These are phyloP conservation scores for Pygoscelis antarcticus DNA, from an alignment of 2,113 vertebrate genomes.

Conservation along the genomic window DNA sequence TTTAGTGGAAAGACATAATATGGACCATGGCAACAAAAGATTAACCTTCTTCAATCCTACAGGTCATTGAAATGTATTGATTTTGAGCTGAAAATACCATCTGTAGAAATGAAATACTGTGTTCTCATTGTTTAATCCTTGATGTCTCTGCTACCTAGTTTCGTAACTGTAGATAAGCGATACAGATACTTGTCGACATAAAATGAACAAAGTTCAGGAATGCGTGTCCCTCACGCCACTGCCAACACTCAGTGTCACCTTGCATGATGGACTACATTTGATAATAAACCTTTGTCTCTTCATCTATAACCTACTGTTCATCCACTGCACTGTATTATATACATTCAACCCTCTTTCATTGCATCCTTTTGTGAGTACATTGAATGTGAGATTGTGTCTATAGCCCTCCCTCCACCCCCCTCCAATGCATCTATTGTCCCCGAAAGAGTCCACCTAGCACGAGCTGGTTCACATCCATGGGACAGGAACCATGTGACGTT, in stretches of 20 bases:
- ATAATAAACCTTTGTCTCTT: not conserved
- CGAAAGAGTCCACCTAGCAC: not conserved
- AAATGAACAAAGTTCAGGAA: slow-evolving; percentile 1
- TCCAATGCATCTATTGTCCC: not conserved
- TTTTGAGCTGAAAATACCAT: not conserved
- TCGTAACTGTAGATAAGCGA: not conserved
- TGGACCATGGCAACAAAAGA: not conserved
- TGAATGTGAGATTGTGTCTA: not conserved
- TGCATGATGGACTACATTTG: not conserved
- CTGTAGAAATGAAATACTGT: not conserved
- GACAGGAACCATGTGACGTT: not conserved
- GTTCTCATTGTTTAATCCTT: not conserved
- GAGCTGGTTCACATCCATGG: not conserved
- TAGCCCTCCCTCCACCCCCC: not conserved
- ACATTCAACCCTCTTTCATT: not conserved
- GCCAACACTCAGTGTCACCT: not conserved
- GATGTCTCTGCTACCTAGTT: not conserved
- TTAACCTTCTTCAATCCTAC: not conserved
- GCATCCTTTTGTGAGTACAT: not conserved
- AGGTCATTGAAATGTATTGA: not conserved
- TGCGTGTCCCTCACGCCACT: not conserved
- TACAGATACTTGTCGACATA: not conserved
- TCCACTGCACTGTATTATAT: not conserved
- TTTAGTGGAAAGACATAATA: not conserved
- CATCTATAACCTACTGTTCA: not conserved